These are phyloP conservation scores for Amphipyra tragopoginis DNA, from an alignment of 2,888 invertebrate species.

Conservation along the genomic window DNA sequence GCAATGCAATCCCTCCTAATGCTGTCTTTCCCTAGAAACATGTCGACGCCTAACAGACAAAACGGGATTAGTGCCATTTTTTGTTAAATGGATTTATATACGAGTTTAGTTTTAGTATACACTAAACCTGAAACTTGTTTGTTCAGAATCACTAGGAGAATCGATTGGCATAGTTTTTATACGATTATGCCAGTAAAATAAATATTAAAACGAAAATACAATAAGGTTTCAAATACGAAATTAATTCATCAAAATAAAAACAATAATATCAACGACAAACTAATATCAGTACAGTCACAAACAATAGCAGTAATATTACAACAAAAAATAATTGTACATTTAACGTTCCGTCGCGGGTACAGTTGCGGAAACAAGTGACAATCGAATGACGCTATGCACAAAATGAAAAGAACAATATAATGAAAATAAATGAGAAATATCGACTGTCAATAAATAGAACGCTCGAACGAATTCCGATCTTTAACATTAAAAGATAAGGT, in stretches of 20 bases:
- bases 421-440: conserved; percentile 48
- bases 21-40: no score
- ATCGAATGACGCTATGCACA: conserved; percentile 40
- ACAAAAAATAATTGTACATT: conserved; percentile 19
- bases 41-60: no score
- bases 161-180: no score
- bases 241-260: neutral
- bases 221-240: no score
- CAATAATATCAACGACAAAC: neutral
- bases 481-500: neutral
- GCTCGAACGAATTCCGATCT: conserved; percentile 13
- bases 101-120: no score
- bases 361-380: conserved; percentile 37
- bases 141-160: no score
- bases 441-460: conserved; percentile 32
- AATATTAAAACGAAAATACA: neutral
- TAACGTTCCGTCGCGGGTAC: conserved; percentile 7
- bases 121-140: no score
- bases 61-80: no score
- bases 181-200: neutral
- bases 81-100: no score
- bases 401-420: conserved; percentile 41
- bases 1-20: no score
- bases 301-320: conserved; percentile 5
- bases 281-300: conserved; percentile 1